Evolutionary conservation across 2,888 invertebrate genomes (phyloP), one percentile per base, ranked within the genome.

Genomic region (Petrolisthes manimaculis): DNA sequence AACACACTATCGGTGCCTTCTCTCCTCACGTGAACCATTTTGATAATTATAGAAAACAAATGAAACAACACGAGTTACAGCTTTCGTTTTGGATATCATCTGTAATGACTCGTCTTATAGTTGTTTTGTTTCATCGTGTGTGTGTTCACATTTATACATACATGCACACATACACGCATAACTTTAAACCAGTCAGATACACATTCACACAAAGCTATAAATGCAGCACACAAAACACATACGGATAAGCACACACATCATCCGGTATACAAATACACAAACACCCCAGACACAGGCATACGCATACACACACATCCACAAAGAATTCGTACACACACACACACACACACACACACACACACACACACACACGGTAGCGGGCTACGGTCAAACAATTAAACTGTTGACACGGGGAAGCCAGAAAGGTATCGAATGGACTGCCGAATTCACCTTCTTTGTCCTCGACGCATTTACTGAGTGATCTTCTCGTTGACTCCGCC

Each of bases 351-450:
- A 84, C 84, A 75, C 61, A 77, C 84, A 75, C 77, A 75, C 77
- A 56, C 82, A 67, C 69, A 71, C 69, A 83, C 82, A 83, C 82
- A 83, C 82, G 53, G 21, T 51, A 14, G 79, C 79, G 71, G 71
- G 53, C 85, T 71, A 24, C 67, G 71, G 51, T 61, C 85, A 85
- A 79, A 85, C 85, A 79, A 79, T 80, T 79, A 69, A 56, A 75
- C 67, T 85, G 80, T 85, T 85, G 71, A 80, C 85, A 69, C 71
- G 12, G 67, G 54, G 67, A 69, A 18, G 53, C 79, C 51, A 79
- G 80, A 85, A 85, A 85, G 85, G 85, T 69, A 85, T 85, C 85
- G 79, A 37, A 85, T 85, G 85, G 71, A 53, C 80, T 71, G 69
- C 54, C 80, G 79, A 80, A 71, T 61, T 69, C 54, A 71, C 71